Evolutionary conservation across 1,140 invertebrate species (phyloP).

Genomic region (Bombus sylvicola): DNA sequence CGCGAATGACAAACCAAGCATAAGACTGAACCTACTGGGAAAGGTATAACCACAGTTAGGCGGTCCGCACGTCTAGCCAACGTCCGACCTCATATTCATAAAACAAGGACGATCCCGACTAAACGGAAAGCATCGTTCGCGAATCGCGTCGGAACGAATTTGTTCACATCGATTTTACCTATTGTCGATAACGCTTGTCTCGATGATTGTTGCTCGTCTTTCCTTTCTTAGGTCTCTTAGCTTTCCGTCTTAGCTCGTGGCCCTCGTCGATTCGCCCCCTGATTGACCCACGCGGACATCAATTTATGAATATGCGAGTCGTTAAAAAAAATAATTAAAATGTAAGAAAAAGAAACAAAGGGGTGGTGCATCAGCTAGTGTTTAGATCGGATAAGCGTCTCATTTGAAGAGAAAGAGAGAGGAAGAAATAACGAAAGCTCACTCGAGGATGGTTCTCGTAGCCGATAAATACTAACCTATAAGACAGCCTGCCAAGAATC

Average conservation of each 20-base stretch:
- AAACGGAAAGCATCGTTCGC: slow-evolving; percentile 58
- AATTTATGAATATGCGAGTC: slow-evolving; percentile 66
- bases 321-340: slow-evolving; percentile 11
- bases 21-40: slow-evolving; percentile 80
- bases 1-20: slow-evolving; percentile 73
- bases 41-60: slow-evolving; percentile 59
- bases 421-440: slow-evolving; percentile 57
- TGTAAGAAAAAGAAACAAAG: slow-evolving; percentile 25
- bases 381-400: slow-evolving; percentile 71
- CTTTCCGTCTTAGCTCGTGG: slow-evolving; percentile 59
- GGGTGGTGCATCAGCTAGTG: slow-evolving; percentile 73
- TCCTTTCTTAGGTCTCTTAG: background rate
- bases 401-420: slow-evolving; percentile 11
- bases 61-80: slow-evolving; percentile 52
- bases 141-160: slow-evolving; percentile 11
- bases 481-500: slow-evolving; percentile 73
- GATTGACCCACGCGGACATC: slow-evolving; percentile 28
- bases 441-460: slow-evolving; percentile 70
- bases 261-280: slow-evolving; percentile 45
- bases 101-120: slow-evolving; percentile 48
- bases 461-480: slow-evolving; percentile 66
- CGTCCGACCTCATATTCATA: slow-evolving; percentile 64
- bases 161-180: slow-evolving; percentile 11
- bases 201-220: slow-evolving; percentile 5
- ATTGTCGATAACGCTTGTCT: slow-evolving; percentile 11